Evolutionary conservation across 2,113 vertebrate genomes (phyloP), one percentile per base, ranked within the genome.

Genomic region (Paradisaea rubra): DNA sequence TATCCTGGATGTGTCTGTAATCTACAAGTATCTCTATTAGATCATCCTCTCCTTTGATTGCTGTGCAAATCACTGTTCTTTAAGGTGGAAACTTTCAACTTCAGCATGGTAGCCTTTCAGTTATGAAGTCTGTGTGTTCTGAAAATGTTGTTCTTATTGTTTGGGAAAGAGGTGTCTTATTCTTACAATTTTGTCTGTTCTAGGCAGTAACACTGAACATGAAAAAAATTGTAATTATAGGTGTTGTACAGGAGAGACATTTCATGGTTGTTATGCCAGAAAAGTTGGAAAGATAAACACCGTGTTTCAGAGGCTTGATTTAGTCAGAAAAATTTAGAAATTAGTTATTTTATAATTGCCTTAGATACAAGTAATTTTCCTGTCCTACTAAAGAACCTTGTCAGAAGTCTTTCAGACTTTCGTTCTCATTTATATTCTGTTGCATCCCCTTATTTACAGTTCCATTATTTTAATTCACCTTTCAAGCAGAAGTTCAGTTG

Each of bases 391-490:
- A 85, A 89, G 57, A 71, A 79, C 57, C 17, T 86, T 76, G 52
- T 77, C 61, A 64, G 24, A 86, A 72, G 21, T 31, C 15, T 76
- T 83, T 65, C 47, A 63, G 47, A 80, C 3, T 77, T 89, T 80
- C 23, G 71, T 95, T 52, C 89, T 89, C 23, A 73, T 95, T 88
- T 77, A 54, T 83, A 91, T 93, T 88, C 74, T 88, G 52, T 73
- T 86, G 17, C 28, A 77, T 33, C n/a, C 5, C 22, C 35, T 89
- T 93, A 89, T 94, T 94, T 94, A 93, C 63, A 93, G 37, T 90
- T 94, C 74, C 71, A 88, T 93, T 88, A 83, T 86, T 91, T 91
- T 80, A 93, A 81, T 94, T 82, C 82, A 68, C 54, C 81, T 95
- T 83, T 95, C 89, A 95, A 80, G 17, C 37, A 95, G 81, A 91